A percentile compares a stretch with the other conserved stretches of the same genome.
Conservation (phyloP, 2,888 invertebrate genomes). For the Liodrosophila aerea region DNA sequence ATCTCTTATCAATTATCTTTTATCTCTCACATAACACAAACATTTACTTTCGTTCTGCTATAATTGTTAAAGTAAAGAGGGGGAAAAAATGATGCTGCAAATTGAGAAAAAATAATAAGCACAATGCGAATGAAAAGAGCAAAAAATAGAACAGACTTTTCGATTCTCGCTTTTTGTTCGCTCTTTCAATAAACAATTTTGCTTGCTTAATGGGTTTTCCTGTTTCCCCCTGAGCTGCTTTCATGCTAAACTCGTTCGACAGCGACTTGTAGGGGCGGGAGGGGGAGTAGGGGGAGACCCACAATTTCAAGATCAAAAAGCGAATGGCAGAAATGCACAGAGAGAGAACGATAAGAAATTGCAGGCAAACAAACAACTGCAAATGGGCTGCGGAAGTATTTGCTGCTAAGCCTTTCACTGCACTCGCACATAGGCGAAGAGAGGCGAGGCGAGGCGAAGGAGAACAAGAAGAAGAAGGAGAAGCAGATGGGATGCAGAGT, state of each 20-base stretch:
- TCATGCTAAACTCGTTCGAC: conserved; percentile 70
- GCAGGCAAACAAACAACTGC: conserved; percentile 35
- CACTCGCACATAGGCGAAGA: conserved; percentile 17
- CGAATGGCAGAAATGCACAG: conserved; percentile 60
- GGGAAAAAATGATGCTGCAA: conserved; percentile 8
- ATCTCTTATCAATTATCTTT: too few species aligned
- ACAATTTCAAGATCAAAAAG: conserved; percentile 73
- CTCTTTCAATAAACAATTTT: conserved; percentile 63
- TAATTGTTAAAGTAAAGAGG: conserved; percentile 25
- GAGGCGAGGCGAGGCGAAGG: neutral
- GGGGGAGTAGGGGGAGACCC: conserved; percentile 10
- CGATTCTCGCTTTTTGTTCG: conserved; percentile 30
- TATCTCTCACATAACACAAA: too few species aligned
- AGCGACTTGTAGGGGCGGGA: neutral
- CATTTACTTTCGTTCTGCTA: conserved; percentile 10
- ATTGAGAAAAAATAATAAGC: neutral
- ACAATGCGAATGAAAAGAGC: too few species aligned
- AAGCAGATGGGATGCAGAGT: conserved; percentile 24
- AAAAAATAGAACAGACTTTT: conserved; percentile 9
- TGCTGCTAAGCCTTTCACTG: conserved; percentile 64
- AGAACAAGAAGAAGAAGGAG: neutral
- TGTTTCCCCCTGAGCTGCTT: conserved; percentile 54
- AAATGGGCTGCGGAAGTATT: conserved; percentile 49
- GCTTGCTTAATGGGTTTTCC: conserved; percentile 62
- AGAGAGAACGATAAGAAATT: conserved; percentile 43